Evolutionary conservation across 2,888 invertebrate species (phyloP), one percentile per base, ranked within the genome.

Genomic region (Terebella lapidaria): DNA sequence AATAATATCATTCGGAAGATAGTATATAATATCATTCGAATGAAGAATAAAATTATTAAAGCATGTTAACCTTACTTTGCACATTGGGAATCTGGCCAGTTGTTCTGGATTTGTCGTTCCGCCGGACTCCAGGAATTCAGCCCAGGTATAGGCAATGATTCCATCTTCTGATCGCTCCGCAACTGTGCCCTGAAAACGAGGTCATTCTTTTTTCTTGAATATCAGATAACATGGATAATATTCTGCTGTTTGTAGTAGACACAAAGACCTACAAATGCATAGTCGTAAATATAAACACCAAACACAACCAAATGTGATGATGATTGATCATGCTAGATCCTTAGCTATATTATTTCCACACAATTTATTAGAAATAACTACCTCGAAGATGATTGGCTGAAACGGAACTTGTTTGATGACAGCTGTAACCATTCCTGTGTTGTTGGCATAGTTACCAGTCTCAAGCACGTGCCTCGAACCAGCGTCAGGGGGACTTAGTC

Each of bases 51-150:
- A n/a, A n/a, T n/a, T n/a, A n/a, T n/a, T n/a, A n/a, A n/a, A n/a
- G n/a, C n/a, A n/a, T n/a, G n/a, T n/a, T n/a, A n/a, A n/a, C n/a
- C 49, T 5, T 49, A 64, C 64, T 62, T 64, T 64, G 42, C 54
- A 53, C 64, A 64, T 64, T 15, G 64, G 64, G 51, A 61, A 56
- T 20, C 59, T 24, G 2, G 56, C n/a, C 2, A 64, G 49, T 10
- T 59, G 47, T 20, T 63, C 58, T 20, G 64, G 64, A 22, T 10
- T 15, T 35, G 55, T 46, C 25, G 53, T 58, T 18, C 25, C 1
- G 15, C 47, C 4, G n/a, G 56, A 51, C 15, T 63, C 55, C 22
- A 59, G 55, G 59, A 63, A 63, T 24, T 45, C 22, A 25, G 49
- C 29, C 63, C 63, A 63, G 22, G 63, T 63, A 56, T 57, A 63